Evolutionary conservation across 2,888 invertebrate genomes (phyloP).

Genomic region (Callyntrura guangdongensis): DNA sequence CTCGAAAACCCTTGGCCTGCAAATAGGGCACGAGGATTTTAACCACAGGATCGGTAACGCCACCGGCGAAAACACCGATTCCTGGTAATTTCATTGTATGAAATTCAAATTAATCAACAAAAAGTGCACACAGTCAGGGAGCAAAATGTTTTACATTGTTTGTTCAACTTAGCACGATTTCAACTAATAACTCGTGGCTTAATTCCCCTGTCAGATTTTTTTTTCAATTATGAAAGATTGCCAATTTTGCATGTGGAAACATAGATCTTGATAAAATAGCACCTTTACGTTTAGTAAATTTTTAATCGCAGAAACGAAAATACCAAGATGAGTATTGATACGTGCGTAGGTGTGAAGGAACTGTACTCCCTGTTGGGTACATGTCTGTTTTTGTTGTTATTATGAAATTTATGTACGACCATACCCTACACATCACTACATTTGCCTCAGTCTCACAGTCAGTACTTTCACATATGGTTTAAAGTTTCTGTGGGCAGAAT

Average conservation of each 20-base stretch:
- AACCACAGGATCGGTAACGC: conserved; percentile 94
- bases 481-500: too few species aligned
- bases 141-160: neutral
- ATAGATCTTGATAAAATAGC: conserved; percentile 19
- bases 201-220: neutral
- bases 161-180: neutral
- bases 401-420: conserved; percentile 29
- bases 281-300: conserved; percentile 4
- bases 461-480: conserved; percentile 47
- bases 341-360: conserved; percentile 55
- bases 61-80: conserved; percentile 92
- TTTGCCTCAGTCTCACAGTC: too few species aligned
- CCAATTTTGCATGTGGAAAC: conserved; percentile 20
- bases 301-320: neutral
- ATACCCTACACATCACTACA: neutral
- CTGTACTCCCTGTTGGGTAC: conserved; percentile 36
- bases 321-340: conserved; percentile 13
- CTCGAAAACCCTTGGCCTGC: conserved; percentile 96
- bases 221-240: neutral
- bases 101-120: too few species aligned
- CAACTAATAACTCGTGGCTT: neutral
- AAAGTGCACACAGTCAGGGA: neutral
- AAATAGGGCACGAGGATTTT: conserved; percentile 95
- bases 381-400: conserved; percentile 38
- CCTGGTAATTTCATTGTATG: conserved; percentile 75